Conservation (phyloP, 53 echinoderm and acorn worm genomes). For the Crossaster papposus region DNA sequence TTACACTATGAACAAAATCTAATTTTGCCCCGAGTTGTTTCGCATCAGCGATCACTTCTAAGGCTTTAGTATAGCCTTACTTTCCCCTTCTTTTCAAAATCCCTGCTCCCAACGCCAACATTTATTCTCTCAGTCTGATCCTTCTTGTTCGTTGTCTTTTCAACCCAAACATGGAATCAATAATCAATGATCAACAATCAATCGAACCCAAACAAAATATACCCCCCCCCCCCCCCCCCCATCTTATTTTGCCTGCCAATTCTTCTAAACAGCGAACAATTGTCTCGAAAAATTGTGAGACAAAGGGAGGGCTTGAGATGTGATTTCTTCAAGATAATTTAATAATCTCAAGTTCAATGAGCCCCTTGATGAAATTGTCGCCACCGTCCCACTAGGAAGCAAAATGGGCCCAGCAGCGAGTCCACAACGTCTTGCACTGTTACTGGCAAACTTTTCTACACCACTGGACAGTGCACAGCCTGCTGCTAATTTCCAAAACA, state of each 20-base stretch:
- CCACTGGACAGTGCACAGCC: background rate
- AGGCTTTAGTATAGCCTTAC: no score
- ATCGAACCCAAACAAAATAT: background rate
- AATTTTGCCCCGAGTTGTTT: no score
- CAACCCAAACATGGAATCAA: background rate
- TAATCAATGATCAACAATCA: background rate
- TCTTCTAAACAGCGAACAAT: background rate
- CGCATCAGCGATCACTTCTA: no score
- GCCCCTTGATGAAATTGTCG: constrained; percentile 12
- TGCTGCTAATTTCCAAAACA: constrained; percentile 42
- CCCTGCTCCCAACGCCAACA: background rate
- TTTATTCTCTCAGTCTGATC: background rate
- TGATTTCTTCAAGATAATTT: constrained; percentile 16
- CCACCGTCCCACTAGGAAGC: constrained; percentile 40
- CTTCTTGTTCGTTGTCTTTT: background rate
- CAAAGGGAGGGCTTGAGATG: constrained; percentile 41
- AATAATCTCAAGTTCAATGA: constrained; percentile 33
- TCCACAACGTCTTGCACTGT: background rate
- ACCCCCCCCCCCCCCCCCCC: constrained; percentile 7
- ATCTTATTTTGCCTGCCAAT: background rate
- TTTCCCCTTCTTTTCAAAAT: no score
- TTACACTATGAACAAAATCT: no score
- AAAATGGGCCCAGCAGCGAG: constrained; percentile 16
- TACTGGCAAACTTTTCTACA: background rate
- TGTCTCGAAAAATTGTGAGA: background rate